Evolutionary conservation across 2,888 invertebrate species (phyloP).

Genomic region (Stenoptilia bipunctidactyla): DNA sequence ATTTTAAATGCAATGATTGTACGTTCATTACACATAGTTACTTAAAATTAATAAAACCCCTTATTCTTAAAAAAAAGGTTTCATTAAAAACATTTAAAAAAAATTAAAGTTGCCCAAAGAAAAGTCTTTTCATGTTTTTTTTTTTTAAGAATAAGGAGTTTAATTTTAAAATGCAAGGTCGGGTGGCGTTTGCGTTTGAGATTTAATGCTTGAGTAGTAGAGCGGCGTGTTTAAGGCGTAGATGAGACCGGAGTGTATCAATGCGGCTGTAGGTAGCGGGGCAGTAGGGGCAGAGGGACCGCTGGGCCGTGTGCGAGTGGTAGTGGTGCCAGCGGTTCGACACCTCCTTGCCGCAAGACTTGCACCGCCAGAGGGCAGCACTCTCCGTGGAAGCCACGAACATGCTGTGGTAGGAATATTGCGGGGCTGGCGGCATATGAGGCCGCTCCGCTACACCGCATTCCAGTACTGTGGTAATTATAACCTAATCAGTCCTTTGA

Average conservation of each 20-base stretch:
- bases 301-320: slow-evolving; percentile 85
- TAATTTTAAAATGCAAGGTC: slow-evolving; percentile 7
- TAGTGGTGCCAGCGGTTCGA: slow-evolving; percentile 91
- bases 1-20: slow-evolving; percentile 27
- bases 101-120: no score
- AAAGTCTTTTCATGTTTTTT: no score
- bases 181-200: slow-evolving; percentile 15
- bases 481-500: no score
- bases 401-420: slow-evolving; percentile 86
- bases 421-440: slow-evolving; percentile 30
- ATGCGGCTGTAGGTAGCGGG: slow-evolving; percentile 89
- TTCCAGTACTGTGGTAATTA: not conserved
- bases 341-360: slow-evolving; percentile 87
- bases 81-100: no score
- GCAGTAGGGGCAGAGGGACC: slow-evolving; percentile 87
- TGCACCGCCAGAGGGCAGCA: slow-evolving; percentile 84
- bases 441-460: slow-evolving; percentile 38
- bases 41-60: slow-evolving; percentile 10
- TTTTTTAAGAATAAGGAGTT: not conserved
- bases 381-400: slow-evolving; percentile 80
- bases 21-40: slow-evolving; percentile 26
- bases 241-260: slow-evolving; percentile 86
- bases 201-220: slow-evolving; percentile 57
- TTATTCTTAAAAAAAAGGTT: not conserved
- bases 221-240: slow-evolving; percentile 80